These are phyloP conservation scores for Tympanoctomys barrerae DNA, from an alignment of 2,797 vertebrate species.

Conservation along the genomic window DNA sequence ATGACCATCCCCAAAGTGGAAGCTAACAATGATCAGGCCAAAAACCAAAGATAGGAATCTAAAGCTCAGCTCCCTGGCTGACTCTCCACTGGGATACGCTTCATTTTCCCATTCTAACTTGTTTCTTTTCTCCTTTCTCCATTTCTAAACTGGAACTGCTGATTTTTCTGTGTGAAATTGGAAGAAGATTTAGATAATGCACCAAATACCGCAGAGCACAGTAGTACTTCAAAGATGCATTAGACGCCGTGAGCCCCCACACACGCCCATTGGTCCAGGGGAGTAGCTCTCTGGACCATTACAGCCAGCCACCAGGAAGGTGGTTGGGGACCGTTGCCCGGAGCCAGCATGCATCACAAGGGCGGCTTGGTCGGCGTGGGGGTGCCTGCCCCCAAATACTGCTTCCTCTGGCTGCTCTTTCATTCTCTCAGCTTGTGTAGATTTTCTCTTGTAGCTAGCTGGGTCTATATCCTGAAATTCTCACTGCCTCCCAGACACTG, in stretches of 20 bases:
- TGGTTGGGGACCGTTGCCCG: accelerated
- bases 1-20: background rate
- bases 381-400: background rate
- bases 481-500: background rate
- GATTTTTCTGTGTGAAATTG: background rate
- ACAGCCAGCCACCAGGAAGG: no score
- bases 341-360: background rate
- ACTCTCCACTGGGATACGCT: background rate
- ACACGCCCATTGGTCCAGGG: background rate
- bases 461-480: background rate
- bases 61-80: background rate
- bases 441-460: background rate
- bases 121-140: background rate
- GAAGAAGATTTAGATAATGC: background rate
- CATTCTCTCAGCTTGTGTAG: background rate
- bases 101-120: background rate
- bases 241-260: background rate
- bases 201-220: background rate
- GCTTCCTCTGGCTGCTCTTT: slow-evolving; percentile 16
- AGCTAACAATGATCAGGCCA: background rate
- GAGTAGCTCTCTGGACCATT: background rate
- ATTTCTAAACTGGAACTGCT: background rate
- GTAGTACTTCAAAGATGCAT: background rate
- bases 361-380: background rate
- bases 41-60: background rate